phyloP scores from a whole-genome alignment of 2,888 invertebrate genomes.

The Spodoptera exigua region DNA sequence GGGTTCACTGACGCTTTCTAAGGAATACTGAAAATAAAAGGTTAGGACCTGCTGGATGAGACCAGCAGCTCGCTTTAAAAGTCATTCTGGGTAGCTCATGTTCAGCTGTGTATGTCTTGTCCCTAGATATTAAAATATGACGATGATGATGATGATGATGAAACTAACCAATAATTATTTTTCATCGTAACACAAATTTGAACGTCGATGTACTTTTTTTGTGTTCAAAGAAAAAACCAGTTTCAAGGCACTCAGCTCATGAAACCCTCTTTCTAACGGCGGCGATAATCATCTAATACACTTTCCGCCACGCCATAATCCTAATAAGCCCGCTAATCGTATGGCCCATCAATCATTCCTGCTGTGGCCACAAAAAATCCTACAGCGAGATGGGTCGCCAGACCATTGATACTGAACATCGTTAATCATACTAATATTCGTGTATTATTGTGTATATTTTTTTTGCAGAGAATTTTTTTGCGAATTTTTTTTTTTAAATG shows the following conservation, averaged over 20 bases:
- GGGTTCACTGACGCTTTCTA: too few species aligned
- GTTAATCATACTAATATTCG: constrained; percentile 43
- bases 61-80: too few species aligned
- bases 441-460: constrained; percentile 35
- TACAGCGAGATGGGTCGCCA: constrained; percentile 22
- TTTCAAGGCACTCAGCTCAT: neutral
- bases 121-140: too few species aligned
- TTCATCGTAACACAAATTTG: too few species aligned
- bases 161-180: too few species aligned
- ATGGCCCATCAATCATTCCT: constrained; percentile 46
- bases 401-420: constrained; percentile 40
- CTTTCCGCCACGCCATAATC: constrained; percentile 42
- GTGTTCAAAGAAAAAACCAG: neutral
- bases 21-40: too few species aligned
- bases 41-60: too few species aligned
- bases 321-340: constrained; percentile 49
- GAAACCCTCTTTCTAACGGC: constrained; percentile 3
- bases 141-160: too few species aligned
- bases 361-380: constrained; percentile 42
- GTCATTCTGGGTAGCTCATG: too few species aligned
- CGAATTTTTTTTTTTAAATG: too few species aligned
- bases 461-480: neutral
- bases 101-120: too few species aligned
- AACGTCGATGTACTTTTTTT: neutral
- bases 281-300: constrained; percentile 48